A percentile compares a stretch with the other conserved stretches of the same genome.
phyloP scores from a whole-genome alignment of 2,113 vertebrate genomes.

The Cettia cetti region DNA sequence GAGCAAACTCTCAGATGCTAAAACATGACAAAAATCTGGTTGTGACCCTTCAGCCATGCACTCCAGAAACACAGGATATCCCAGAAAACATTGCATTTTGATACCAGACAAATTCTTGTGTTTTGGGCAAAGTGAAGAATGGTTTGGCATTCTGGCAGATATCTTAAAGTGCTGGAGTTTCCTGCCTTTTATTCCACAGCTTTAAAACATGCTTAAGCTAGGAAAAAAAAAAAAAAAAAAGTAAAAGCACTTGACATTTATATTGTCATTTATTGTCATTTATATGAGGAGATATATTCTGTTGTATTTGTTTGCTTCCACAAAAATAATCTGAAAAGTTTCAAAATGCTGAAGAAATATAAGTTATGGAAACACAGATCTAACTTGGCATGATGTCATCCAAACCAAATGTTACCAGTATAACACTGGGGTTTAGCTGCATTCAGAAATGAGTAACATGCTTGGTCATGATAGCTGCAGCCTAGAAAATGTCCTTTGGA shows the following conservation, averaged over 20 bases:
- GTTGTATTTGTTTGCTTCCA: not conserved
- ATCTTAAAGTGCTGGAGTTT: not conserved
- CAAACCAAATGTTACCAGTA: not conserved
- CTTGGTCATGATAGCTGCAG: not conserved
- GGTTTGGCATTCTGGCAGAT: not conserved
- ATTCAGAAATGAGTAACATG: not conserved
- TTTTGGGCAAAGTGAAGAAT: not conserved
- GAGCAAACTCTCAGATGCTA: not conserved
- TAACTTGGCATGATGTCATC: not conserved
- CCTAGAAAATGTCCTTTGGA: not conserved
- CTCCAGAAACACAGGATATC: not conserved
- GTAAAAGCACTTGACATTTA: not conserved
- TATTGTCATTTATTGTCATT: not conserved
- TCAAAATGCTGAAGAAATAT: not conserved
- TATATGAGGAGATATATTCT: not conserved
- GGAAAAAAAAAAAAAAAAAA: not conserved
- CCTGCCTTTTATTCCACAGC: not conserved
- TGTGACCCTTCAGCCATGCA: not conserved
- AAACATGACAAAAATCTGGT: not conserved
- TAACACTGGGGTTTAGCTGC: not conserved
- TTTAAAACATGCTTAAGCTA: not conserved
- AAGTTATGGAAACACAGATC: not conserved
- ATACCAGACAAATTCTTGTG: fast-evolving
- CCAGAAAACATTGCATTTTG: not conserved
- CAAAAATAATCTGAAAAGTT: not conserved